Conservation (phyloP, 2,113 vertebrate genomes). For the Aegotheles bennettii region DNA sequence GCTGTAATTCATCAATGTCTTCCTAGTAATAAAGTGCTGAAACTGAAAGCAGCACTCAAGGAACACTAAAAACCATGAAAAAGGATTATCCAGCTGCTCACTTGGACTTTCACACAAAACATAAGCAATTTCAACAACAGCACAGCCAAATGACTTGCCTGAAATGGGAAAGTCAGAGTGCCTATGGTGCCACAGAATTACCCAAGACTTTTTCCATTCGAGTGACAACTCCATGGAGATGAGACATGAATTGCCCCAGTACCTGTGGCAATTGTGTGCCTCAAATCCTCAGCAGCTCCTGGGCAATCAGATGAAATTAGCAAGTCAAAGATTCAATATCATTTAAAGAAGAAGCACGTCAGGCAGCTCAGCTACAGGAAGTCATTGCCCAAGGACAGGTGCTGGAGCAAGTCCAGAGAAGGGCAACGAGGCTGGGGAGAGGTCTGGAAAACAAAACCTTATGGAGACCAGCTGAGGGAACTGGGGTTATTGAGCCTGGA, state of each 20-base stretch:
- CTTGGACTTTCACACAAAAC: background rate
- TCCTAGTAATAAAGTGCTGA: background rate
- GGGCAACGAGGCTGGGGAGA: too few species aligned
- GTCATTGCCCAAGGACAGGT: background rate
- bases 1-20: background rate
- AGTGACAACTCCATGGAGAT: background rate
- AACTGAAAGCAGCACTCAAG: background rate
- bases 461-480: too few species aligned
- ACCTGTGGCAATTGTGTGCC: fast-evolving
- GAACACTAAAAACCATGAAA: background rate
- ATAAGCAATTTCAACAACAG: background rate
- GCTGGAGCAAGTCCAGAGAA: too few species aligned
- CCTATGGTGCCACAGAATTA: background rate
- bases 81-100: background rate
- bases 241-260: background rate
- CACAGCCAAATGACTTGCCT: background rate
- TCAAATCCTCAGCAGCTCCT: background rate
- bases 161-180: background rate
- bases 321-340: background rate
- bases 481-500: too few species aligned
- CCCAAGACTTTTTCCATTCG: background rate
- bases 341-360: fast-evolving
- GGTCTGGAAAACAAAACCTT: too few species aligned
- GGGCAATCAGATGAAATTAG: background rate
- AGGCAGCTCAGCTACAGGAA: background rate